Evolutionary conservation across 2,797 vertebrate genomes (phyloP).

Genomic region (Lycodopsis pacificus): DNA sequence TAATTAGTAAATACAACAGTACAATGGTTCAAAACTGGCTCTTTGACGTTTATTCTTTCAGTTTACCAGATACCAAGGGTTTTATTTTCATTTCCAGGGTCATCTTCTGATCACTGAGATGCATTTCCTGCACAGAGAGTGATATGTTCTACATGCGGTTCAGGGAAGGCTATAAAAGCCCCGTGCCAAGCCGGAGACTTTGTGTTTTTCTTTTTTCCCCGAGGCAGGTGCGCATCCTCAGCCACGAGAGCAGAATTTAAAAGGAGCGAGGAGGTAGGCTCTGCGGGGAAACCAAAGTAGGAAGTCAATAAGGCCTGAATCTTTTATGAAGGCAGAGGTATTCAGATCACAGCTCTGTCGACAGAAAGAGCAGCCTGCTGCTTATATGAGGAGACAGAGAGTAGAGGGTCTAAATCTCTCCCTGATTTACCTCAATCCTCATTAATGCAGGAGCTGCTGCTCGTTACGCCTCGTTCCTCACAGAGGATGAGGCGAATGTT

Average conservation of each 20-base stretch:
- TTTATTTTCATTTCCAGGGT: constrained; percentile 47
- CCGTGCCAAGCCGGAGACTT: constrained; percentile 46
- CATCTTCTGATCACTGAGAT: constrained; percentile 24
- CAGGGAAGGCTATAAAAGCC: constrained; percentile 65
- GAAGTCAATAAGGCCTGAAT: constrained; percentile 92
- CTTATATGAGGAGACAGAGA: constrained; percentile 81
- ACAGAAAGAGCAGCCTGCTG: constrained; percentile 86
- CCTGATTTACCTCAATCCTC: constrained; percentile 74
- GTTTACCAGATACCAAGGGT: constrained; percentile 17
- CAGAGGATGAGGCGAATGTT: constrained; percentile 21
- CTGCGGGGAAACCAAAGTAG: constrained; percentile 75
- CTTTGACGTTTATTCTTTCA: constrained; percentile 21
- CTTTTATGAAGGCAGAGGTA: constrained; percentile 93
- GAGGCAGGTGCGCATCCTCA: constrained; percentile 71
- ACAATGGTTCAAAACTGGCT: background rate
- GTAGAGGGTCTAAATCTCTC: constrained; percentile 69
- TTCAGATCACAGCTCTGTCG: constrained; percentile 90
- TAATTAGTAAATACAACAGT: constrained; percentile 52
- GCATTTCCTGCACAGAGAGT: constrained; percentile 30
- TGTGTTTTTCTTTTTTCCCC: constrained; percentile 24
- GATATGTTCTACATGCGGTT: constrained; percentile 48
- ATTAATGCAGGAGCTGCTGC: constrained; percentile 69
- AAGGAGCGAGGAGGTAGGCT: constrained; percentile 75
- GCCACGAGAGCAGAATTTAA: constrained; percentile 80
- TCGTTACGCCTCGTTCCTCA: constrained; percentile 38